Evolutionary conservation across 2,113 vertebrate genomes (phyloP), one percentile per base, ranked within the genome.

Genomic region (Sylvia atricapilla): DNA sequence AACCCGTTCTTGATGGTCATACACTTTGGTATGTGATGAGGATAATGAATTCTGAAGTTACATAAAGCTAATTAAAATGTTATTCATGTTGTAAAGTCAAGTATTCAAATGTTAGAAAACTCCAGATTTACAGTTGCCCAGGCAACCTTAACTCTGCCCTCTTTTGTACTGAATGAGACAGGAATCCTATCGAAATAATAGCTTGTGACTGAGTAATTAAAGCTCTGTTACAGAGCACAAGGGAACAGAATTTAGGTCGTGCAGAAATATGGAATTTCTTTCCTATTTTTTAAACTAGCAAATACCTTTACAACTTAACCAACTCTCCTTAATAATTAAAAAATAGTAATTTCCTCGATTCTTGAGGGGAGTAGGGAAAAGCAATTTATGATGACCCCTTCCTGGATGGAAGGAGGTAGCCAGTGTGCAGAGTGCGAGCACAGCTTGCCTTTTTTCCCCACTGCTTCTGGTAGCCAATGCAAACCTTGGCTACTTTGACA

Each of bases 101-200:
- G 60, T 78, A 92, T 49, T 95, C 76, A 92, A 81, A 90, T 68
- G 56, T 92, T 75, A 94, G 85, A 90, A 81, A 93, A 91, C 90
- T 94, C 67, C 67, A 93, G 84, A 82, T 94, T 93, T 89, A 93
- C 87, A 93, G 89, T 94, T 96, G 75, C 87, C 85, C 93, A 49
- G 95, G 94, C 63, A 96, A 97, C 90, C 72, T 95, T 83, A 91
- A 85, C 77, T 96, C 94, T 94, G 93, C 82, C 87, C 84, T 85
- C 67, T 80, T 77, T 85, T 86, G 85, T 76, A 83, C 14, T 74
- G 91, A 96, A 89, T 72, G 81, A 97, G 95, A 87, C 78, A 94
- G 91, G 91, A 88, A 93, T 83, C 87, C 91, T 90, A 88, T 44
- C 0, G 7, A 94, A 95, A 91, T 77, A 95, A 90, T 56, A 91